phyloP scores from a whole-genome alignment of 2,113 vertebrate species.

The Oxyura jamaicensis region DNA sequence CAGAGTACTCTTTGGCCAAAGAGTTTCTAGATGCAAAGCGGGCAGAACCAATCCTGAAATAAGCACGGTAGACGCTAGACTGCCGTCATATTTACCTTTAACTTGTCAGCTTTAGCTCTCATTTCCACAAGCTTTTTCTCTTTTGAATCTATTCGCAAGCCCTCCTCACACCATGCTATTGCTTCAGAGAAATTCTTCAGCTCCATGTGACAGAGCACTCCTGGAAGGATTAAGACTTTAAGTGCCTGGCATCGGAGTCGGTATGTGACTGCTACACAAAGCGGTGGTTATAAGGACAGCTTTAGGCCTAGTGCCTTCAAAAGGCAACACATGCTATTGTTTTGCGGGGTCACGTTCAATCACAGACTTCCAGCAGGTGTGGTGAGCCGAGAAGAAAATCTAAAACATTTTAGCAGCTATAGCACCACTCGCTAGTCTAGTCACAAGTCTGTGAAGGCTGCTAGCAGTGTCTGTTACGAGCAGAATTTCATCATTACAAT shows the following conservation, averaged over 20 bases:
- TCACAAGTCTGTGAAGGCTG: background rate
- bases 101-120: conserved; percentile 86
- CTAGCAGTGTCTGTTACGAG: background rate
- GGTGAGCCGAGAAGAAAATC: background rate
- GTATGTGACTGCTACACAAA: background rate
- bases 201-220: conserved; percentile 89
- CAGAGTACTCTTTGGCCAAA: background rate
- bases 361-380: background rate
- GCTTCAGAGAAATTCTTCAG: conserved; percentile 85
- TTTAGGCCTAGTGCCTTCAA: background rate
- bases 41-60: background rate
- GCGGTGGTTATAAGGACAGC: background rate
- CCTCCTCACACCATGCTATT: conserved; percentile 91
- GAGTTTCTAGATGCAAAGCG: background rate
- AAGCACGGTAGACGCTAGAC: background rate
- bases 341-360: rapidly evolving
- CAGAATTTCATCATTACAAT: background rate
- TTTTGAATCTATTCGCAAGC: conserved; percentile 81
- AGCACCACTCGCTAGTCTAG: background rate
- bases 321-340: background rate
- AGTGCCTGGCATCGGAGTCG: background rate
- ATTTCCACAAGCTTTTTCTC: conserved; percentile 90
- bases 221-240: conserved; percentile 70
- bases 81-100: conserved; percentile 79
- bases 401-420: background rate